phyloP scores from a whole-genome alignment of 2,888 invertebrate genomes.

The Podabrus alpinus region DNA sequence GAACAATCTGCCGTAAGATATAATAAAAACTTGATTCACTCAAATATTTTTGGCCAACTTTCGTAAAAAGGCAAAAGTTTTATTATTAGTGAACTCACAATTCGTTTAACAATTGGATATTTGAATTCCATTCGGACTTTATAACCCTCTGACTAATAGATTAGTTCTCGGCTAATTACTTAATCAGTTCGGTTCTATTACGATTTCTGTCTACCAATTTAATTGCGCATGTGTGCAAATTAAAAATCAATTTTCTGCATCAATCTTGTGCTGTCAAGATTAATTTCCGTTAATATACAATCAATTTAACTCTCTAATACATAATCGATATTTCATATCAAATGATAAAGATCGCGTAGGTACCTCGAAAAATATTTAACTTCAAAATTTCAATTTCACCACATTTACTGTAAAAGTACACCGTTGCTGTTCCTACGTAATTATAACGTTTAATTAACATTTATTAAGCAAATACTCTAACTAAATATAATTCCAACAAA shows the following conservation, averaged over 20 bases:
- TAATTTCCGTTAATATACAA: constrained; percentile 45
- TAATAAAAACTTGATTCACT: constrained; percentile 1
- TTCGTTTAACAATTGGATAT: background rate
- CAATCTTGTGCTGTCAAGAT: constrained; percentile 48
- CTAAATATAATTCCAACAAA: background rate
- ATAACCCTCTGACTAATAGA: constrained; percentile 18
- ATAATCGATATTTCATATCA: constrained; percentile 38
- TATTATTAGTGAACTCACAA: background rate
- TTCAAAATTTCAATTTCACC: background rate
- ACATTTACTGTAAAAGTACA: background rate
- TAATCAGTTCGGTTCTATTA: constrained; percentile 29
- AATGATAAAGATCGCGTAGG: background rate
- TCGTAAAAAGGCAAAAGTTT: background rate
- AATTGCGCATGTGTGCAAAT: constrained; percentile 43
- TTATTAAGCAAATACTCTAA: background rate
- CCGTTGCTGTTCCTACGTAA: too few relatives aligned
- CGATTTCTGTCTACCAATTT: constrained; percentile 15
- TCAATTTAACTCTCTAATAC: constrained; percentile 39
- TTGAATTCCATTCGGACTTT: background rate
- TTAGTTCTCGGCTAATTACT: constrained; percentile 21
- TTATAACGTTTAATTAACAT: too few relatives aligned
- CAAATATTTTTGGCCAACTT: background rate
- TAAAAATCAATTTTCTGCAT: constrained; percentile 51
- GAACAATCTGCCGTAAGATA: background rate
- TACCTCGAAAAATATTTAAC: background rate